These are phyloP conservation scores for Etheostoma spectabile DNA, from an alignment of 2,113 vertebrate species.

Conservation along the genomic window DNA sequence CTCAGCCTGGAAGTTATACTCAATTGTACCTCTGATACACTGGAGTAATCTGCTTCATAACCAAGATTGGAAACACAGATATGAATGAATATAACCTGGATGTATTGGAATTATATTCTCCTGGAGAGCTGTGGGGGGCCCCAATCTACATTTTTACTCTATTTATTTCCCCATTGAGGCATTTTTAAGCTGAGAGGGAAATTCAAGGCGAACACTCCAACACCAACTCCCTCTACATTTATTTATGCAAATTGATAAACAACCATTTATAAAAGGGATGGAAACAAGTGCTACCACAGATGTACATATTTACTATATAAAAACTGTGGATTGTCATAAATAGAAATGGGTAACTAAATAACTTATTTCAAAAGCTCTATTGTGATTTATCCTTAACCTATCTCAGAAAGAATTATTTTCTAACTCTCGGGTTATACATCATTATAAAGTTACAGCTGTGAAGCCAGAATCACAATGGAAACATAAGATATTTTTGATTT, in stretches of 20 bases:
- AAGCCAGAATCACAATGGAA: slow-evolving; percentile 19
- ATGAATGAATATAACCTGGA: slow-evolving; percentile 35
- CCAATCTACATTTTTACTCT: slow-evolving; percentile 53
- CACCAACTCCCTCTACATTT: background rate
- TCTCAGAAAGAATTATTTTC: slow-evolving; percentile 3
- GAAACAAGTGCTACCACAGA: slow-evolving; percentile 1
- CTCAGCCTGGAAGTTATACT: slow-evolving; percentile 1
- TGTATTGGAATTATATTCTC: slow-evolving; percentile 18
- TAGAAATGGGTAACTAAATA: background rate
- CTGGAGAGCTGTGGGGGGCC: slow-evolving; percentile 16
- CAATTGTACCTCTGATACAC: slow-evolving; percentile 5
- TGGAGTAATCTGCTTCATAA: slow-evolving; percentile 17
- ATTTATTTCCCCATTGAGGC: slow-evolving; percentile 54
- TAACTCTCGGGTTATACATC: slow-evolving; percentile 5
- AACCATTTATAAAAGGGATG: background rate
- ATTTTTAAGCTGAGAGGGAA: slow-evolving; percentile 3
- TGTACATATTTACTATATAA: background rate
- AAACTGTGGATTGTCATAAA: slow-evolving; percentile 12
- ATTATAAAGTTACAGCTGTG: background rate
- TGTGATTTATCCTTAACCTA: background rate
- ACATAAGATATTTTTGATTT: background rate
- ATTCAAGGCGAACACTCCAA: background rate
- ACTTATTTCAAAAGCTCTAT: slow-evolving; percentile 12
- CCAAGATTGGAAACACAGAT: slow-evolving; percentile 2
- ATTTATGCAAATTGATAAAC: slow-evolving; percentile 31